A percentile compares a stretch with the other conserved stretches of the same genome.
Evolutionary conservation across 2,888 invertebrate species (phyloP).

Genomic region (Pilophorus perplexus): DNA sequence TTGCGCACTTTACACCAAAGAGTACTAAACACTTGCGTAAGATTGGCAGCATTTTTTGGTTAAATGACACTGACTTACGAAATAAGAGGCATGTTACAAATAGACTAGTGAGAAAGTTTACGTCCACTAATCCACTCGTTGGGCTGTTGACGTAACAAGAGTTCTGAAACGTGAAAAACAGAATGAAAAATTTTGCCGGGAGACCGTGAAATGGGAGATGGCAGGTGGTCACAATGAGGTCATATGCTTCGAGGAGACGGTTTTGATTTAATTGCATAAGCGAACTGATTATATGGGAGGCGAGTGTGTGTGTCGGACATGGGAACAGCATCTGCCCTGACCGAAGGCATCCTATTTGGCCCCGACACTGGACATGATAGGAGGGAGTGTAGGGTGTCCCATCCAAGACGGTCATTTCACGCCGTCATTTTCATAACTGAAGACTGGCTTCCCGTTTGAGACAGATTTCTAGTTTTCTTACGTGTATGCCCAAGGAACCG

Average conservation of each 20-base stretch:
- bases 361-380: too few species aligned
- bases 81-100: too few species aligned
- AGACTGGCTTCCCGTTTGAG: constrained; percentile 17
- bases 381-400: too few species aligned
- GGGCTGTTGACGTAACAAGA: constrained; percentile 1
- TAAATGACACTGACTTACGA: too few species aligned
- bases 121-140: too few species aligned
- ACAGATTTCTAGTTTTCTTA: neutral
- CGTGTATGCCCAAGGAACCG: constrained; percentile 20
- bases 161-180: neutral
- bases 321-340: constrained; percentile 35
- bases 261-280: constrained; percentile 34
- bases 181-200: constrained; percentile 25
- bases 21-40: too few species aligned
- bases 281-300: constrained; percentile 33
- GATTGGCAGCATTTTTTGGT: too few species aligned
- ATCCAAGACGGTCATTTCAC: constrained; percentile 36
- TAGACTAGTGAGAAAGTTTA: too few species aligned
- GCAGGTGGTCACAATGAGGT: constrained; percentile 30
- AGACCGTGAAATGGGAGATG: constrained; percentile 25
- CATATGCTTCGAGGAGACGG: constrained; percentile 20
- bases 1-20: too few species aligned
- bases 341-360: constrained; percentile 6
- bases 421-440: constrained; percentile 32
- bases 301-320: constrained; percentile 38